Conservation (phyloP, 2,113 vertebrate species). For the Pseudorectes ferrugineus region DNA sequence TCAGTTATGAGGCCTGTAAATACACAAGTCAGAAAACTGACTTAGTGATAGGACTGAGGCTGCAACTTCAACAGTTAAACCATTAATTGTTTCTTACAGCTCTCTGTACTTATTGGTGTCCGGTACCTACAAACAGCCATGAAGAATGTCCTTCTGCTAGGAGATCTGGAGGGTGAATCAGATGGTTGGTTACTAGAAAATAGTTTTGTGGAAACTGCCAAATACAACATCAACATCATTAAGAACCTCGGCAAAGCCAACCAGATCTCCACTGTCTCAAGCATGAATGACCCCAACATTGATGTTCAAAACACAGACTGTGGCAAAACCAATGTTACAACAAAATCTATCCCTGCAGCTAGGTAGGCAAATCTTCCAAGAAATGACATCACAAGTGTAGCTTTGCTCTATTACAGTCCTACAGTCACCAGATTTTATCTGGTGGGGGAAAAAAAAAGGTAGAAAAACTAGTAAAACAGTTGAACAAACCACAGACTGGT, state of each 20-base stretch:
- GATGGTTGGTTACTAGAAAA: slow-evolving; percentile 87
- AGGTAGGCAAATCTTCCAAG: neutral
- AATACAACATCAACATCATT: slow-evolving; percentile 80
- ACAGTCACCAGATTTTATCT: neutral
- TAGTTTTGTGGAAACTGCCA: slow-evolving; percentile 83
- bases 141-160: slow-evolving; percentile 79
- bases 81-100: slow-evolving; percentile 51
- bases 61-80: neutral
- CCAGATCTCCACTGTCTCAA: slow-evolving; percentile 73
- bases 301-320: slow-evolving; percentile 76
- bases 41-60: neutral
- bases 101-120: slow-evolving; percentile 83
- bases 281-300: slow-evolving; percentile 78
- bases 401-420: neutral
- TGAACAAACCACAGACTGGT: neutral
- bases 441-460: neutral
- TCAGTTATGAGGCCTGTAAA: neutral
- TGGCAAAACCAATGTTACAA: slow-evolving; percentile 73
- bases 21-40: neutral
- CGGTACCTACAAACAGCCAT: slow-evolving; percentile 88
- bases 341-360: slow-evolving; percentile 55
- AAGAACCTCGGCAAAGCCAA: slow-evolving; percentile 83
- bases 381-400: neutral
- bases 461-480: neutral
- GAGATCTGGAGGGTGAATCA: slow-evolving; percentile 79